Percentiles rank a stretch among this genome's conserved stretches.
phyloP scores from a whole-genome alignment of 92 coral and sea anemone genomes.

The Metridium senile region DNA sequence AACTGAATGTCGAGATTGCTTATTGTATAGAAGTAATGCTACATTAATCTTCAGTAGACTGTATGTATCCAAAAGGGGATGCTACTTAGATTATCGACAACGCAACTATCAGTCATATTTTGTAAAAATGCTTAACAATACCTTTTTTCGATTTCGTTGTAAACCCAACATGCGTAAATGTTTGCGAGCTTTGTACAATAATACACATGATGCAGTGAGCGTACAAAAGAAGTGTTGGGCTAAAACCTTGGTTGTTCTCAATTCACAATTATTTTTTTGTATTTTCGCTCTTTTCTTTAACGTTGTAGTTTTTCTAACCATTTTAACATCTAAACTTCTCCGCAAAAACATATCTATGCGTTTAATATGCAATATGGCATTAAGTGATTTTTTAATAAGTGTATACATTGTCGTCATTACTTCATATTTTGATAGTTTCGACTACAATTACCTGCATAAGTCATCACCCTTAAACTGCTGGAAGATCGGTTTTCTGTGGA shows the following conservation, averaged over 20 bases:
- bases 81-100: too few relatives aligned
- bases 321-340: neutral
- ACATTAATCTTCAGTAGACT: slow-evolving; percentile 1
- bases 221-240: neutral
- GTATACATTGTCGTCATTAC: slow-evolving; percentile 30
- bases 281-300: slow-evolving; percentile 20
- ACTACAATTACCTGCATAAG: slow-evolving; percentile 2
- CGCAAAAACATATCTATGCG: slow-evolving; percentile 30
- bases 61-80: neutral
- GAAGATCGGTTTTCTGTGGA: slow-evolving; percentile 23
- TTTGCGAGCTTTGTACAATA: too few relatives aligned
- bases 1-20: slow-evolving; percentile 31
- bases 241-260: neutral
- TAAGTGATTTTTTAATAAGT: slow-evolving; percentile 30
- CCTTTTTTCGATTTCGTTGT: too few relatives aligned
- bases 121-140: too few relatives aligned
- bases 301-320: slow-evolving; percentile 12
- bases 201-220: too few relatives aligned
- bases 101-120: too few relatives aligned
- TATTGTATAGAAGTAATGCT: slow-evolving; percentile 33
- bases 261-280: slow-evolving; percentile 19
- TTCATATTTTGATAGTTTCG: neutral
- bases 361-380: slow-evolving; percentile 37
- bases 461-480: slow-evolving; percentile 21
- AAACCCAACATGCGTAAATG: too few relatives aligned